Conservation (phyloP, 2,888 invertebrate species). For the Oxyteleia sp. region DNA sequence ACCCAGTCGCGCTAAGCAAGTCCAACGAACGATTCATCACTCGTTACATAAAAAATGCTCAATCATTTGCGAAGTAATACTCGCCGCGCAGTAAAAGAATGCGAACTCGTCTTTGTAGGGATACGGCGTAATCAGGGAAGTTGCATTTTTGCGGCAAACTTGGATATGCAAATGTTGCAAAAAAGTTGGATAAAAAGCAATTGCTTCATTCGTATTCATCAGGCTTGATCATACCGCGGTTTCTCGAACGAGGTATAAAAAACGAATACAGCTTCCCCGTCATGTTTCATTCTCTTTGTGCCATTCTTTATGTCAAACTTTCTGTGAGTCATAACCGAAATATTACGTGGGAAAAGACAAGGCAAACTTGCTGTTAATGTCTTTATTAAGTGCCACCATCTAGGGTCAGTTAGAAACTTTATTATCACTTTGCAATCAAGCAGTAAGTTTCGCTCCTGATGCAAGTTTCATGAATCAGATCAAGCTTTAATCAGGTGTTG, state of each 20-base stretch:
- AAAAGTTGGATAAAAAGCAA: slow-evolving; percentile 71
- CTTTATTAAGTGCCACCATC: slow-evolving; percentile 50
- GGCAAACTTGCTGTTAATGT: slow-evolving; percentile 56
- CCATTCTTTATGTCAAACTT: slow-evolving; percentile 54
- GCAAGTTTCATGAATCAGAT: slow-evolving; percentile 55
- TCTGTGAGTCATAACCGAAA: slow-evolving; percentile 57
- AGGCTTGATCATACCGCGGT: slow-evolving; percentile 65
- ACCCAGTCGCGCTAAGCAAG: slow-evolving; percentile 41
- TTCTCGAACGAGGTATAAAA: slow-evolving; percentile 68
- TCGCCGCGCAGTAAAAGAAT: slow-evolving; percentile 60
- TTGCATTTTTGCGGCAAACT: slow-evolving; percentile 71
- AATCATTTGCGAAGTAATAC: slow-evolving; percentile 68
- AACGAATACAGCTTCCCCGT: slow-evolving; percentile 61
- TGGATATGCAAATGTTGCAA: slow-evolving; percentile 69
- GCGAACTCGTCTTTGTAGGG: slow-evolving; percentile 61
- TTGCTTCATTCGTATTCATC: slow-evolving; percentile 75
- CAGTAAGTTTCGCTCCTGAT: slow-evolving; percentile 32
- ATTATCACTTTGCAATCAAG: slow-evolving; percentile 58
- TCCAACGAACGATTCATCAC: slow-evolving; percentile 69
- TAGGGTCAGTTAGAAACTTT: slow-evolving; percentile 57
- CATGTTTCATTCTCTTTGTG: slow-evolving; percentile 68
- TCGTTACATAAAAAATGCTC: slow-evolving; percentile 61
- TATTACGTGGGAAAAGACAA: slow-evolving; percentile 35
- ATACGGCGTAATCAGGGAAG: slow-evolving; percentile 69
- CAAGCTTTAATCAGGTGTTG: slow-evolving; percentile 34